These are phyloP conservation scores for Eueides isabella DNA, from an alignment of 1,140 invertebrate species.

Conservation along the genomic window DNA sequence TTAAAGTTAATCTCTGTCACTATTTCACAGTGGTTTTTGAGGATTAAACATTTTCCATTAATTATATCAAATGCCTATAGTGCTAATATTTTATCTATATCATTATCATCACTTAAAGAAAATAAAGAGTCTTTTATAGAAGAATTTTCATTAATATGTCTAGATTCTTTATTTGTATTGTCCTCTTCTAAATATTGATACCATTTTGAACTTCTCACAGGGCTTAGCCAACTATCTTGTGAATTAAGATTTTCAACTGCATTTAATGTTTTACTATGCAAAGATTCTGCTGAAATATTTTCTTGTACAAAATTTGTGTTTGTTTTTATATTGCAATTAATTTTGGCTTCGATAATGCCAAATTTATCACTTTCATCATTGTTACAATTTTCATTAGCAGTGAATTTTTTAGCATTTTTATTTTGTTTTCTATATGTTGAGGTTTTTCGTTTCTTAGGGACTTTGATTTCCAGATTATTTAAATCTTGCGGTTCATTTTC, in stretches of 20 bases:
- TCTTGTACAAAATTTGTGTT: neutral
- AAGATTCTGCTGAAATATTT: neutral
- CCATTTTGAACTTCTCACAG: neutral
- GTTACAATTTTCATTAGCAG: neutral
- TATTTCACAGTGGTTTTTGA: neutral
- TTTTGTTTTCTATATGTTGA: constrained; percentile 15
- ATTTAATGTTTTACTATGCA: neutral
- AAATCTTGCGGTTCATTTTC: neutral
- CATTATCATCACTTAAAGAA: constrained; percentile 56
- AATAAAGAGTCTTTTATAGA: constrained; percentile 43
- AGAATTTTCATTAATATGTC: neutral
- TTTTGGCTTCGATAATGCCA: neutral
- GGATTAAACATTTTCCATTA: neutral
- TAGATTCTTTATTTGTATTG: neutral
- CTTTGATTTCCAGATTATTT: constrained; percentile 17
- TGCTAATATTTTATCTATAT: constrained; percentile 58
- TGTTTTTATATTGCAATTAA: neutral
- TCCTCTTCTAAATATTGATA: constrained; percentile 7
- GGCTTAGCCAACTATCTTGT: neutral
- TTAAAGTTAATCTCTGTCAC: too few species aligned
- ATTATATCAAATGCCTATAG: constrained; percentile 24
- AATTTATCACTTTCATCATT: neutral
- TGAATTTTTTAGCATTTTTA: constrained; percentile 5
- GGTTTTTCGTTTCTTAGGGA: constrained; percentile 25
- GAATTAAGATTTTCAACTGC: neutral